These are phyloP conservation scores for Penaeus vannamei DNA, from an alignment of 1,140 invertebrate species.

Conservation along the genomic window DNA sequence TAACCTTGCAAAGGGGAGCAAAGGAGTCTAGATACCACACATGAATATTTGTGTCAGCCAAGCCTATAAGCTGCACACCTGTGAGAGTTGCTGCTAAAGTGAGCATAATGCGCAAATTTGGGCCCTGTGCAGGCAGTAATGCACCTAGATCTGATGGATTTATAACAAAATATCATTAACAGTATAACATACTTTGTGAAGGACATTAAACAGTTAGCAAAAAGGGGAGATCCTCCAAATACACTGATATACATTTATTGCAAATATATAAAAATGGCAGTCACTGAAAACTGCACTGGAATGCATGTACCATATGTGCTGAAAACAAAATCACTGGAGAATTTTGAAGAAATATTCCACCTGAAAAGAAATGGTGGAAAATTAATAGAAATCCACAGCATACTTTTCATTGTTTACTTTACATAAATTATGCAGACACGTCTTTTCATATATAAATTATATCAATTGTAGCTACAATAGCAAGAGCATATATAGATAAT, in stretches of 20 bases:
- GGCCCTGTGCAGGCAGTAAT: no score
- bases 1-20: no score
- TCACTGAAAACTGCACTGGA: neutral
- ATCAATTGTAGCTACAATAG: no score
- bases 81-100: no score
- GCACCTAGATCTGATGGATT: no score
- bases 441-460: neutral
- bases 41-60: no score
- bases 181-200: no score
- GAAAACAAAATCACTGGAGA: slow-evolving; percentile 2
- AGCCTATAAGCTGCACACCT: no score
- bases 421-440: neutral
- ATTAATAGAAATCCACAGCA: neutral
- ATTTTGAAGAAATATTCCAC: slow-evolving; percentile 56
- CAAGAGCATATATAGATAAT: no score
- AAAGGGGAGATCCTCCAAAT: neutral
- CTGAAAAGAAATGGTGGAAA: slow-evolving; percentile 43
- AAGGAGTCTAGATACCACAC: no score
- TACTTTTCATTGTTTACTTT: neutral
- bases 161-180: no score
- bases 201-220: neutral
- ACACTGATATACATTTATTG: neutral
- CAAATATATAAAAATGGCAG: neutral
- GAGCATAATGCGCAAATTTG: no score
- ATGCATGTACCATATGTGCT: neutral